Percentiles rank a stretch among this genome's conserved stretches.
Evolutionary conservation across 1,140 invertebrate genomes (phyloP).

Genomic region (Drosophila lowei): DNA sequence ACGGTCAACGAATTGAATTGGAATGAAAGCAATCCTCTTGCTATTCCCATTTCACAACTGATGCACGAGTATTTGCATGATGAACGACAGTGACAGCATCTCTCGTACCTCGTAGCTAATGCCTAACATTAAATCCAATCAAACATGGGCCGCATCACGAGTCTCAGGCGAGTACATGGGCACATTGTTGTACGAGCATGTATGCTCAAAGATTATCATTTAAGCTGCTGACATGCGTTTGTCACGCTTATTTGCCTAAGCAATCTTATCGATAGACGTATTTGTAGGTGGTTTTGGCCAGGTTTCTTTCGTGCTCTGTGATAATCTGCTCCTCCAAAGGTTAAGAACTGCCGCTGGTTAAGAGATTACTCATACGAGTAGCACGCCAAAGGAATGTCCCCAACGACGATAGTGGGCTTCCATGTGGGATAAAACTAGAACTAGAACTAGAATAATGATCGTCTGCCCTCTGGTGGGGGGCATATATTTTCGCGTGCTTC

Average conservation of each 20-base stretch:
- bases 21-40: no score
- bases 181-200: neutral
- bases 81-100: no score
- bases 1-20: no score
- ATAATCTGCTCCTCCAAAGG: constrained; percentile 3
- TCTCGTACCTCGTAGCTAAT: no score
- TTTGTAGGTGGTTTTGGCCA: constrained; percentile 9
- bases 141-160: constrained; percentile 9
- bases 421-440: no score
- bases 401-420: no score
- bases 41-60: no score
- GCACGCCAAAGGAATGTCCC: no score
- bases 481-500: constrained; percentile 20
- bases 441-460: neutral
- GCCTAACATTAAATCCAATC: no score
- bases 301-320: neutral
- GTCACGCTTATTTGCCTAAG: constrained; percentile 40
- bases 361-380: neutral
- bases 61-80: no score
- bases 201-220: constrained; percentile 23
- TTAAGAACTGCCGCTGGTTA: neutral
- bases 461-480: neutral
- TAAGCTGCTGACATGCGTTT: constrained; percentile 30
- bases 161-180: neutral
- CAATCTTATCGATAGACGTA: constrained; percentile 30